Conservation (phyloP, 2,888 invertebrate species). For the Apotomis betuletana region DNA sequence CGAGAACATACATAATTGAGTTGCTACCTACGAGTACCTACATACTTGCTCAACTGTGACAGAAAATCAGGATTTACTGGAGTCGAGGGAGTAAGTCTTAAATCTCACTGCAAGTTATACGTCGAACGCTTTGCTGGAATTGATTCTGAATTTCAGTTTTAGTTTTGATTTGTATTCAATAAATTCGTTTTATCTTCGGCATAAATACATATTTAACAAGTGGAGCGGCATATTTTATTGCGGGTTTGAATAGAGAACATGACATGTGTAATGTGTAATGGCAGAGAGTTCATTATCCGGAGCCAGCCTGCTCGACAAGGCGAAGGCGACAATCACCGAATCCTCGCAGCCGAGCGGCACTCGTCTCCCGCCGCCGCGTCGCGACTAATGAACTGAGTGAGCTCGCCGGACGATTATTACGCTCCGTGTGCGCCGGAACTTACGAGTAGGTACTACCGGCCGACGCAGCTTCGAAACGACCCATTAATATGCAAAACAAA, state of each 20-base stretch:
- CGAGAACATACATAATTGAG: constrained; percentile 37
- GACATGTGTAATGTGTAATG: constrained; percentile 49
- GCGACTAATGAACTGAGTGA: constrained; percentile 62
- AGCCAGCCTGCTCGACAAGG: constrained; percentile 48
- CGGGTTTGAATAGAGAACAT: constrained; percentile 36
- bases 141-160: background rate
- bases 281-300: constrained; percentile 54
- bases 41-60: constrained; percentile 1
- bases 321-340: constrained; percentile 51
- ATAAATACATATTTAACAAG: background rate
- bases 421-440: constrained; percentile 61
- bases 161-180: background rate
- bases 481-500: constrained; percentile 73
- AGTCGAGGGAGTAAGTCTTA: background rate
- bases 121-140: background rate
- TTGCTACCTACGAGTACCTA: constrained; percentile 27
- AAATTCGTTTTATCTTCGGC: background rate
- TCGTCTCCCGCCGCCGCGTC: constrained; percentile 45
- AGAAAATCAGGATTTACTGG: constrained; percentile 23
- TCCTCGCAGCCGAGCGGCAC: constrained; percentile 42
- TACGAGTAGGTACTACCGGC: constrained; percentile 49
- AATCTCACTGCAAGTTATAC: background rate
- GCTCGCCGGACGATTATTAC: constrained; percentile 59
- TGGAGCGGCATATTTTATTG: background rate
- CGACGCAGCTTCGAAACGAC: constrained; percentile 55